phyloP scores from a whole-genome alignment of 1,140 invertebrate species.

The Drosophila ohnishii region DNA sequence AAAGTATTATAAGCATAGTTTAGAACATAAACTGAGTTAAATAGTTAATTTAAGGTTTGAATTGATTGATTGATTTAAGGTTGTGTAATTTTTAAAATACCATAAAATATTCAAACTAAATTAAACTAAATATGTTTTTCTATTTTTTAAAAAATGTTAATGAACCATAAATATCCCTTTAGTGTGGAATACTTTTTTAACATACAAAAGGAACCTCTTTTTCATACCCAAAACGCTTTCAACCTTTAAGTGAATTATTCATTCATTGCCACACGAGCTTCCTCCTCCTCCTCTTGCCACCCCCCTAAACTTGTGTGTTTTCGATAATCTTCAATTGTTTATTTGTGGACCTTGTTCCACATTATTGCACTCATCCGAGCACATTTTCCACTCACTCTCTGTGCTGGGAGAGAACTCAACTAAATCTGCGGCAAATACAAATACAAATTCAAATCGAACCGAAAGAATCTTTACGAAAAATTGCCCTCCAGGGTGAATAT shows the following conservation, averaged over 20 bases:
- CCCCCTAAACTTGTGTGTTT: slow-evolving; percentile 1
- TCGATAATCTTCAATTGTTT: slow-evolving; percentile 50
- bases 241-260: slow-evolving; percentile 15
- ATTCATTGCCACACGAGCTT: slow-evolving; percentile 21
- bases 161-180: too few relatives aligned
- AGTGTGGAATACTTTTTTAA: background rate
- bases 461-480: slow-evolving; percentile 61
- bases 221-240: too few relatives aligned
- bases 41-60: too few relatives aligned
- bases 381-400: slow-evolving; percentile 17
- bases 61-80: too few relatives aligned
- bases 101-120: background rate
- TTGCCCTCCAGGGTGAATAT: slow-evolving; percentile 68
- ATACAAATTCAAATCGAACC: slow-evolving; percentile 53
- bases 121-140: too few relatives aligned
- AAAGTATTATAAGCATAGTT: too few relatives aligned
- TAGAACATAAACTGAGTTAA: too few relatives aligned
- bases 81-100: too few relatives aligned
- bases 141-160: too few relatives aligned
- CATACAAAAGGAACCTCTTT: too few relatives aligned
- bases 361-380: slow-evolving; percentile 40
- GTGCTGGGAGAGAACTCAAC: slow-evolving; percentile 25
- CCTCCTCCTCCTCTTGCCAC: background rate
- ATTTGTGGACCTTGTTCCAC: slow-evolving; percentile 52
- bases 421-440: slow-evolving; percentile 47